Base-by-base conservation (phyloP, 2,888 invertebrate species). In the Perizoma affinitatum region DNA sequence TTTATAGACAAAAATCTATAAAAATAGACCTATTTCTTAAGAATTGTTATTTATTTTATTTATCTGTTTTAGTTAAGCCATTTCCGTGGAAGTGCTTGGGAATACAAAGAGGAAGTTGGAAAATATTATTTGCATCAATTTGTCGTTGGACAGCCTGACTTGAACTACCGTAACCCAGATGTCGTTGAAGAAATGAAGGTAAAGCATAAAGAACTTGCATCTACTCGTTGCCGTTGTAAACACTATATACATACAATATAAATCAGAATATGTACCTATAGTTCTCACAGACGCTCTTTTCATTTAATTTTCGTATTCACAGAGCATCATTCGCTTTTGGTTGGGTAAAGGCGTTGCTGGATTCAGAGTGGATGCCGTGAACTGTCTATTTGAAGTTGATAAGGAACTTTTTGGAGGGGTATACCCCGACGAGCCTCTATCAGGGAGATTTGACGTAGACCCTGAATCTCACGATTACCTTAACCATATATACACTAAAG, bases 291-390 rank as follows among this genome's bases (percentile, higher is more conserved):
- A 6, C 1, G 22, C 22, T 22, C 1, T 22, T 22, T 33, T 45
- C n/a, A 22, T 43, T n/a, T 43, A 4, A 45, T 1, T 47, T 8
- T n/a, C 2, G n/a, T 45, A 9, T 10, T 33, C 34, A 58, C 66
- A 90, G 95, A 92, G 94, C 2, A 93, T 96, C 2, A 83, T 98
- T 43, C 89, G 90, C 36, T 97, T 95, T 76, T 98, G 98, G 98
- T 77, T 98, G 54, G 94, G 94, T 7, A 95, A 95, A 78, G 98
- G 97, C 4, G 95, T 98, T 0, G 96, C 96, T 75, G 98, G 98
- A 5, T 97, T 98, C 76, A 94, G 98, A 74, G 93, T 98, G 5
- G 96, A 97, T 72, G 96, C 97, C 0, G 94, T 96, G 0, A 94
- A 93, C 75, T 94, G 94, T 77, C 74, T 96, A 43, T 95, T 91